Conservation (phyloP, 2,113 vertebrate species). For the Anseranas semipalmata region DNA sequence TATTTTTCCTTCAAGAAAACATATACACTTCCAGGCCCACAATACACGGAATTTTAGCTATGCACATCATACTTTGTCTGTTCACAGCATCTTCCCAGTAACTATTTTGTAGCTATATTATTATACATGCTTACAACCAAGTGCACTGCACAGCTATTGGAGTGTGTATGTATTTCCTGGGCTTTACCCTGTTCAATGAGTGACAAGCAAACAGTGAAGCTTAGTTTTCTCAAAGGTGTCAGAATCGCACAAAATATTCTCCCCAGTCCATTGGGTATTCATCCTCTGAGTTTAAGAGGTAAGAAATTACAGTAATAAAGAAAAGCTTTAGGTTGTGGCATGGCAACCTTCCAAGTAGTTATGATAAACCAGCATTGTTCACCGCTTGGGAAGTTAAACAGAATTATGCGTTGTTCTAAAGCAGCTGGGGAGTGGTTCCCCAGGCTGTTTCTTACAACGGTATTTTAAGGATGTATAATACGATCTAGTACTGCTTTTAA, state of each 20-base stretch:
- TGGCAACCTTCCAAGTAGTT: conserved; percentile 44
- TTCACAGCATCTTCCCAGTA: conserved; percentile 13
- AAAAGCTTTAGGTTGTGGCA: not conserved
- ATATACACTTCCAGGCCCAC: not conserved
- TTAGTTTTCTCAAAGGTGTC: conserved; percentile 35
- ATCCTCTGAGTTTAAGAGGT: conserved; percentile 12
- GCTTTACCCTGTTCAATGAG: not conserved
- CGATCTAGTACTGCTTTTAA: conserved; percentile 22
- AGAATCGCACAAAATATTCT: conserved; percentile 37
- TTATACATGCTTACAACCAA: not conserved
- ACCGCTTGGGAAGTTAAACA: not conserved
- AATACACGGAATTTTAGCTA: not conserved
- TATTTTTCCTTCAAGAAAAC: not conserved
- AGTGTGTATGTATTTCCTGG: not conserved
- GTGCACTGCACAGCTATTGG: not conserved
- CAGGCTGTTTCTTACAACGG: conserved; percentile 10
- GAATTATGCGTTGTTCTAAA: conserved; percentile 17
- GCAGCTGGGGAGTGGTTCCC: conserved; percentile 42
- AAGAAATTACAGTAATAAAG: conserved; percentile 39
- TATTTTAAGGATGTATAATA: conserved; percentile 46
- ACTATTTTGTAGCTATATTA: not conserved
- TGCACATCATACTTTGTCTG: not conserved
- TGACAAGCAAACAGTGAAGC: not conserved
- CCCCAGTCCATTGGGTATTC: not conserved
- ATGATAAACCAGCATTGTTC: conserved; percentile 16